These are phyloP conservation scores for Gonioctena quinquepunctata DNA, from an alignment of 1,140 invertebrate species.

Conservation along the genomic window DNA sequence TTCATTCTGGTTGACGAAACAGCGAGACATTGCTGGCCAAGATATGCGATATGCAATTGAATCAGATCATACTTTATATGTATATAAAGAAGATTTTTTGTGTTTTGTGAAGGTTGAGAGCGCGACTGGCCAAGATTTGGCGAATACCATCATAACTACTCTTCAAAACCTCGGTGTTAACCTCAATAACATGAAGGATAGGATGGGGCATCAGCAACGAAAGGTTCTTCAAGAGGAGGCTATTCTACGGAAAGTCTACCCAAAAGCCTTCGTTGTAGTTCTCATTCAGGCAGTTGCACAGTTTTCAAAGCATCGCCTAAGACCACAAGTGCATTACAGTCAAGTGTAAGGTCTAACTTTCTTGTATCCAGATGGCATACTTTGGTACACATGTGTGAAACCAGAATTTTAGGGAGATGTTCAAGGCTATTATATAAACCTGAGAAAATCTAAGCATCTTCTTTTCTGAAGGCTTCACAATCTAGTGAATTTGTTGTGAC, in stretches of 20 bases:
- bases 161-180: background rate
- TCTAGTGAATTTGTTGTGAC: background rate
- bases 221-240: constrained; percentile 13
- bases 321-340: background rate
- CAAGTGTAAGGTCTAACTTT: background rate
- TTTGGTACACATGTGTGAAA: constrained; percentile 2
- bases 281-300: background rate
- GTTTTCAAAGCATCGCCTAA: background rate
- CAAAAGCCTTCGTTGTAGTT: constrained; percentile 11
- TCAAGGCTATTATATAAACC: background rate
- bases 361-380: background rate
- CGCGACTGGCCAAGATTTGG: background rate
- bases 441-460: background rate
- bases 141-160: background rate
- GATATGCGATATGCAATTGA: constrained; percentile 15
- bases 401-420: background rate
- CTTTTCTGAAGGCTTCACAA: background rate
- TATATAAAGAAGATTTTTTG: constrained; percentile 20
- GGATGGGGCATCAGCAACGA: constrained; percentile 18
- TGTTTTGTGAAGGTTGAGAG: background rate
- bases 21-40: constrained; percentile 5
- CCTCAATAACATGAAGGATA: background rate
- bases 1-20: constrained; percentile 23
- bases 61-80: background rate
- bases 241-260: constrained; percentile 11